phyloP scores from a whole-genome alignment of 2,888 invertebrate genomes.

The Keiferia lycopersicella region DNA sequence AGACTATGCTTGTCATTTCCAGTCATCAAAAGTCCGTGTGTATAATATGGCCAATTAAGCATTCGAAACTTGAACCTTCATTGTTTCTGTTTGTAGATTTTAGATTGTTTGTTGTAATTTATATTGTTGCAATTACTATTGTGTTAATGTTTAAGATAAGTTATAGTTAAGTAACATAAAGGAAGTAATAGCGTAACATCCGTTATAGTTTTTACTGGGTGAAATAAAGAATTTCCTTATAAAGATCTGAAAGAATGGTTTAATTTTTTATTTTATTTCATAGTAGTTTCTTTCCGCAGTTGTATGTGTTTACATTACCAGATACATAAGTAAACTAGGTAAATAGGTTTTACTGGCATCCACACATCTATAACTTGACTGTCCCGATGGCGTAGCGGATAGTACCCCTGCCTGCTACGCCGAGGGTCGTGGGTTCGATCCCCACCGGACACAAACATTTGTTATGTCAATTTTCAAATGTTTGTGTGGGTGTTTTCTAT shows the following conservation, averaged over 20 bases:
- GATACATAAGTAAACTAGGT: no score
- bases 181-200: slow-evolving; percentile 10
- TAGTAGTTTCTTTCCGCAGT: neutral
- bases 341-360: no score
- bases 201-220: neutral
- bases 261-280: neutral
- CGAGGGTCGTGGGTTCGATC: no score
- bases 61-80: slow-evolving; percentile 64
- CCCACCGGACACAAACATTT: no score
- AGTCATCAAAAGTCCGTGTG: slow-evolving; percentile 26
- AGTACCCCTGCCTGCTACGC: no score
- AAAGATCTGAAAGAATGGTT: neutral
- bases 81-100: slow-evolving; percentile 58
- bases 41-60: slow-evolving; percentile 58
- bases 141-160: slow-evolving; percentile 23
- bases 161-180: slow-evolving; percentile 9
- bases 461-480: no score
- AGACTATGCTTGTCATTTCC: slow-evolving; percentile 29
- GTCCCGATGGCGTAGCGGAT: no score
- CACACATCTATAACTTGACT: no score
- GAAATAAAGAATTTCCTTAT: neutral
- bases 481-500: no score
- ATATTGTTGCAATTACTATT: slow-evolving; percentile 26
- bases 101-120: slow-evolving; percentile 33
- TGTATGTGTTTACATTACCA: no score